Evolutionary conservation across 2,888 invertebrate species (phyloP), one percentile per base, ranked within the genome.

Genomic region (Tenthredo livida): DNA sequence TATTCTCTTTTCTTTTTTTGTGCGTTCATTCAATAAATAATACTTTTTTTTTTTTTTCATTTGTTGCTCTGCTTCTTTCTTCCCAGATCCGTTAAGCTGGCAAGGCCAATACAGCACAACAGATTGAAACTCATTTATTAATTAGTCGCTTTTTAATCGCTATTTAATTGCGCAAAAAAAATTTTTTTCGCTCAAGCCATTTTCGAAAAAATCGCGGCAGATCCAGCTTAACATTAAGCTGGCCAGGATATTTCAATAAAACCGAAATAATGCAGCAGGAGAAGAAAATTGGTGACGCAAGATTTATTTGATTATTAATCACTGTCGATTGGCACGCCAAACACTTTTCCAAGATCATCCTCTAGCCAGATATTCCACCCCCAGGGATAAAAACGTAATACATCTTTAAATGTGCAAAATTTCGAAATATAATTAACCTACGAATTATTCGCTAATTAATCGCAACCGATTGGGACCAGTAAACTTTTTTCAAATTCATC

Each of bases 41-140:
- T n/a, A n/a, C n/a, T n/a, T n/a, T n/a, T n/a, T n/a, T n/a, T n/a
- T n/a, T n/a, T n/a, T n/a, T n/a, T n/a, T n/a, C n/a, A n/a, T n/a
- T n/a, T n/a, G n/a, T n/a, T n/a, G n/a, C n/a, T n/a, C n/a, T n/a
- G n/a, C n/a, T n/a, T n/a, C n/a, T n/a, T n/a, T n/a, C n/a, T n/a
- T n/a, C n/a, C n/a, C n/a, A 50, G 50, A 50, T 50, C 67, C 67
- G 67, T 67, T 67, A 67, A 67, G 67, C 25, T 70, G 70, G 70
- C 70, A 70, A 70, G 70, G 70, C 70, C 25, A 70, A 70, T 70
- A 70, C 70, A 70, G 70, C 70, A 70, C 70, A 17, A 70, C 29
- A 0, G 33, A 37, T 70, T 10, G 2, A 70, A 70, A 58, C 54
- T 58, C 0, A 21, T 58, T 54, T 10, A 21, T 9, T 15, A 73